Evolutionary conservation across 2,888 invertebrate species (phyloP).

Genomic region (Mystacides longicornis): DNA sequence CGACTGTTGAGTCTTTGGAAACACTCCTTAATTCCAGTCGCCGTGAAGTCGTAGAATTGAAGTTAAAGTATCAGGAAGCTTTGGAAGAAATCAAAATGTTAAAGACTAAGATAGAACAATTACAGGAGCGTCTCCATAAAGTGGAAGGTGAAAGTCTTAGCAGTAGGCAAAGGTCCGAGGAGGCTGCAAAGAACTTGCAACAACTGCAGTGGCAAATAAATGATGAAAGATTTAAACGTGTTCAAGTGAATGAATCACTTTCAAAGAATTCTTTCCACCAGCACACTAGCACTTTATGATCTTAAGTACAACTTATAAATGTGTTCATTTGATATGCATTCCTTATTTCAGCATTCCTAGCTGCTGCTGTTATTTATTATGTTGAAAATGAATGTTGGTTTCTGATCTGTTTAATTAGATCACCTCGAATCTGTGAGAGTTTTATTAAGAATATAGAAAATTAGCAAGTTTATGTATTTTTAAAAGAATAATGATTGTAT

Average conservation of each 20-base stretch:
- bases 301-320: background rate
- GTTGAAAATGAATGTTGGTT: too few species aligned
- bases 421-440: too few species aligned
- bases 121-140: slow-evolving; percentile 32
- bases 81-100: slow-evolving; percentile 53
- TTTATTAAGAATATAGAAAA: too few species aligned
- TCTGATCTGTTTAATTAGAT: too few species aligned
- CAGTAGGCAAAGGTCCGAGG: slow-evolving; percentile 21
- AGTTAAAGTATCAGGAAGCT: slow-evolving; percentile 56
- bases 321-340: too few species aligned
- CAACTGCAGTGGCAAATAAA: slow-evolving; percentile 24
- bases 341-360: too few species aligned
- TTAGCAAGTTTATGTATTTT: too few species aligned
- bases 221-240: slow-evolving; percentile 22
- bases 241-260: slow-evolving; percentile 8
- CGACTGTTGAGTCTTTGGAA: slow-evolving; percentile 48
- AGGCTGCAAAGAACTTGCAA: slow-evolving; percentile 22
- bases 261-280: slow-evolving; percentile 1
- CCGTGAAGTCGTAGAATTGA: slow-evolving; percentile 55
- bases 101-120: slow-evolving; percentile 46
- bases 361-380: too few species aligned
- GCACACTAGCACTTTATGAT: slow-evolving; percentile 16
- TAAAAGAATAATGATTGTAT: too few species aligned
- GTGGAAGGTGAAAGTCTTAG: slow-evolving; percentile 21
- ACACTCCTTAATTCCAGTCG: slow-evolving; percentile 48